Percentiles rank a stretch among this genome's conserved stretches.
These are phyloP conservation scores for Myzus persicae DNA, from an alignment of 1,140 invertebrate genomes.

Conservation along the genomic window DNA sequence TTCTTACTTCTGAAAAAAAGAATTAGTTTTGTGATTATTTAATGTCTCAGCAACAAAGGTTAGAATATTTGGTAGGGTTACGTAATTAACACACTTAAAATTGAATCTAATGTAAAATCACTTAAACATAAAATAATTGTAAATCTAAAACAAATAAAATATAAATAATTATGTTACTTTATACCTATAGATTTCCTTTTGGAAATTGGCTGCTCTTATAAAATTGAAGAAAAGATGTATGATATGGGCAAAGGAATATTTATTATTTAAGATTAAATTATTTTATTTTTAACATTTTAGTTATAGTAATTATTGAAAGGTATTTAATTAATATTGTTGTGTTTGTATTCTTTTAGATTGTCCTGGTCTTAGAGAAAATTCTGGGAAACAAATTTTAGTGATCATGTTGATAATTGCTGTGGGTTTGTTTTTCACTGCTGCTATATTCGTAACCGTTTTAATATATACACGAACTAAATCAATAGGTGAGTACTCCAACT, in stretches of 20 bases:
- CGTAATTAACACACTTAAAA: too few relatives aligned
- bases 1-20: background rate
- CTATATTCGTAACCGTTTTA: conserved; percentile 45
- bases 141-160: background rate
- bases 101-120: background rate
- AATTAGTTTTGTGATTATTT: background rate
- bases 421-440: conserved; percentile 40
- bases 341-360: conserved; percentile 22
- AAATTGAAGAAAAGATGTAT: too few relatives aligned
- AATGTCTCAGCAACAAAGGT: background rate
- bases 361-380: conserved; percentile 31
- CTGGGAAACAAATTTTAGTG: conserved; percentile 29
- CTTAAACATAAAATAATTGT: background rate
- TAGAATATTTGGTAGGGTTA: background rate
- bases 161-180: background rate
- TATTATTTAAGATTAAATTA: background rate
- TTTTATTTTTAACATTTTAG: background rate
- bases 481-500: conserved; percentile 23
- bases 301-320: background rate
- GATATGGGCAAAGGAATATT: too few relatives aligned
- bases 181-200: background rate
- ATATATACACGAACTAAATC: conserved; percentile 53
- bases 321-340: background rate
- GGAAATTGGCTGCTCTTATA: background rate
- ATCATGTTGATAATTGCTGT: conserved; percentile 48